Evolutionary conservation across 1,140 invertebrate species (phyloP).

Genomic region (Bombyx mandarina): DNA sequence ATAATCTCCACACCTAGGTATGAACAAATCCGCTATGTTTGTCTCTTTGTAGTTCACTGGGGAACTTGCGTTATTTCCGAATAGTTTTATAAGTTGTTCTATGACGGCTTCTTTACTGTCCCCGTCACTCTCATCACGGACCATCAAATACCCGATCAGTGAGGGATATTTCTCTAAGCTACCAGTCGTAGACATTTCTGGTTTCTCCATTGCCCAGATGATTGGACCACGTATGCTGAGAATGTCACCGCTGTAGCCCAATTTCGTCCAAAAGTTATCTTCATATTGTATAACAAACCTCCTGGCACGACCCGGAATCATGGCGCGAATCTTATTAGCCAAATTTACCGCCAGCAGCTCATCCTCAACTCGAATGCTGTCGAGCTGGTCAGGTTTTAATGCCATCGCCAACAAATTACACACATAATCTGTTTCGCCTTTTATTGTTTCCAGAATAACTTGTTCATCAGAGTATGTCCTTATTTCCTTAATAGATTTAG

Average conservation of each 20-base stretch:
- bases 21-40: constrained; percentile 38
- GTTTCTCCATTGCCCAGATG: constrained; percentile 53
- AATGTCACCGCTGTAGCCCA: constrained; percentile 56
- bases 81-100: constrained; percentile 45
- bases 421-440: constrained; percentile 49
- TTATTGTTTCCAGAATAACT: constrained; percentile 49
- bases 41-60: constrained; percentile 44
- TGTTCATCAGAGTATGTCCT: constrained; percentile 41
- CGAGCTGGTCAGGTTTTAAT: constrained; percentile 43
- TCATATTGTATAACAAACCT: constrained; percentile 50
- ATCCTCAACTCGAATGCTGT: constrained; percentile 37
- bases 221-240: constrained; percentile 52
- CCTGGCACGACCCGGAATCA: constrained; percentile 35
- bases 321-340: constrained; percentile 19
- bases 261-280: constrained; percentile 38
- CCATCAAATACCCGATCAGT: constrained; percentile 44
- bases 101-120: constrained; percentile 38
- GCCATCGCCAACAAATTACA: constrained; percentile 57
- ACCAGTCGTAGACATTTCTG: constrained; percentile 33
- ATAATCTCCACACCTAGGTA: constrained; percentile 51
- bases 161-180: constrained; percentile 28
- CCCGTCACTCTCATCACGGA: constrained; percentile 16
- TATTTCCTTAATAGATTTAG: constrained; percentile 46
- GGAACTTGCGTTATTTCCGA: constrained; percentile 38
- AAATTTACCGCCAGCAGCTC: constrained; percentile 29